Evolutionary conservation across 2,888 invertebrate species (phyloP).

Genomic region (Noctua janthe): DNA sequence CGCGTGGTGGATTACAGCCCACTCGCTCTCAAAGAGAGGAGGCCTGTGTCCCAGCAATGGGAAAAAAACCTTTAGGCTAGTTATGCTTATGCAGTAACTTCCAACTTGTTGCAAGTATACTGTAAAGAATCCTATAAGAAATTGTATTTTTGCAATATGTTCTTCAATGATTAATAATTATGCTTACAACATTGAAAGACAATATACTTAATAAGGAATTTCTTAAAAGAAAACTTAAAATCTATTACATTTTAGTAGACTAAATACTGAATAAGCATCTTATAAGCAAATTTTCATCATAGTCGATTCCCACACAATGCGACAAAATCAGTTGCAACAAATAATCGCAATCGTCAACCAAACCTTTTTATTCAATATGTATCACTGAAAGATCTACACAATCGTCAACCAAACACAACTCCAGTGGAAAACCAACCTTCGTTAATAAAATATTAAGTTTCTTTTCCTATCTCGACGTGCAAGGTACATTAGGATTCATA

Average conservation of each 20-base stretch:
- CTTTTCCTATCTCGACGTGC: constrained; percentile 21
- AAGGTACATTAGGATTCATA: constrained; percentile 70
- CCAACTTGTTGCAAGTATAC: neutral
- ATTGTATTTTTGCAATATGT: neutral
- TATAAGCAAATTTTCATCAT: neutral
- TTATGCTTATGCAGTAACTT: neutral
- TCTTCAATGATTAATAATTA: neutral
- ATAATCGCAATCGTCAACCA: constrained; percentile 25
- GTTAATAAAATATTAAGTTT: no score
- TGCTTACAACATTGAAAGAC: neutral
- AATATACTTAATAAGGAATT: no score
- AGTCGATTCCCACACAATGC: neutral
- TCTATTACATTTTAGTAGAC: neutral
- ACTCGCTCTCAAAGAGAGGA: neutral
- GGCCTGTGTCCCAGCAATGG: neutral
- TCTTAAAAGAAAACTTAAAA: no score
- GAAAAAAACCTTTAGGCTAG: no score
- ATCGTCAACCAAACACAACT: constrained; percentile 29
- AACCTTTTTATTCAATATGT: constrained; percentile 71
- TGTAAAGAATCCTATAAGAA: neutral
- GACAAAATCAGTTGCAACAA: constrained; percentile 17
- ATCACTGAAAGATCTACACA: constrained; percentile 73
- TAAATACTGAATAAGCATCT: neutral
- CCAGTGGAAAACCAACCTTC: constrained; percentile 30
- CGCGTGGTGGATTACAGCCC: neutral